Conservation (phyloP, 2,113 vertebrate genomes). For the Regulus satrapa region DNA sequence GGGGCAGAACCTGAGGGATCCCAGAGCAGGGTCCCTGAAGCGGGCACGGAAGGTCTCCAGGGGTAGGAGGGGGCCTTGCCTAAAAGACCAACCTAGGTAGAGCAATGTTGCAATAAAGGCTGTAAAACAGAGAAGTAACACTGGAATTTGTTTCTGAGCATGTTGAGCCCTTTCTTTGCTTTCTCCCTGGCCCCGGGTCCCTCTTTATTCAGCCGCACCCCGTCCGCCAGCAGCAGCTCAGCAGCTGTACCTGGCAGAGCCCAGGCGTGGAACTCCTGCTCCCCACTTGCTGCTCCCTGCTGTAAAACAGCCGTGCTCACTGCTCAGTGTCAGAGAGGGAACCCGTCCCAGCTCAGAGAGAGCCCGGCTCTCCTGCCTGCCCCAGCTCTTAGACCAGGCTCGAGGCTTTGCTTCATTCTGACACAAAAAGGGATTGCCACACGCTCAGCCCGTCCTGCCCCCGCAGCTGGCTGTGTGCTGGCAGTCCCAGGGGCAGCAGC, state of each 20-base stretch:
- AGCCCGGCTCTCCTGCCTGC: neutral
- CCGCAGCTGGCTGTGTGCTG: neutral
- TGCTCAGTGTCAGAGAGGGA: neutral
- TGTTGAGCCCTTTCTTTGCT: neutral
- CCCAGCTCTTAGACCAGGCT: neutral
- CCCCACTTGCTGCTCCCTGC: neutral
- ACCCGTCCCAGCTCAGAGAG: neutral
- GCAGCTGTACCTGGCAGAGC: neutral
- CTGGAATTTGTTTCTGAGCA: neutral
- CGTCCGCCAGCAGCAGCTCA: neutral
- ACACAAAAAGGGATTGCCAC: neutral
- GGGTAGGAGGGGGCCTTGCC: neutral
- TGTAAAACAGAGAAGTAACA: constrained; percentile 19
- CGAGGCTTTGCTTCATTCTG: neutral
- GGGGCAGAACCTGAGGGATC: accelerated
- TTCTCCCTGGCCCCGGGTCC: neutral
- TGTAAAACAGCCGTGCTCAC: neutral
- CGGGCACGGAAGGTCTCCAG: neutral
- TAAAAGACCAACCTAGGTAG: neutral
- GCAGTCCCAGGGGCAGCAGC: neutral
- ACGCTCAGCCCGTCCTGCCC: neutral
- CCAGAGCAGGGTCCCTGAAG: neutral
- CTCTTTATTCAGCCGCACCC: neutral
- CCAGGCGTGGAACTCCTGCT: neutral
- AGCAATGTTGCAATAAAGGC: constrained; percentile 1